Conservation (phyloP, 2,797 vertebrate species). For the Monodelphis domestica region DNA sequence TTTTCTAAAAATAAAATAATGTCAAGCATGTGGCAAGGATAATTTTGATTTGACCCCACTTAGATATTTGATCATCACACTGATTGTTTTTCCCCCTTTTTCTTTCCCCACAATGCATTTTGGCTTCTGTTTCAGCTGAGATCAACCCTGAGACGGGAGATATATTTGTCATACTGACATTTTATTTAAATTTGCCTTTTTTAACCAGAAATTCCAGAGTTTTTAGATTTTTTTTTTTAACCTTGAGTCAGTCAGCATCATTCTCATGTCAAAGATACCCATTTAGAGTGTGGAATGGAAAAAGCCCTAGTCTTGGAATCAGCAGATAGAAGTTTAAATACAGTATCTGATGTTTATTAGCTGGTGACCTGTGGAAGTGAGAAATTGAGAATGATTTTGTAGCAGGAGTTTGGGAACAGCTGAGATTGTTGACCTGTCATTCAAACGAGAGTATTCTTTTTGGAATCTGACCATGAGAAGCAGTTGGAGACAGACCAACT, state of each 20-base stretch:
- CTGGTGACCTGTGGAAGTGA: too few species aligned
- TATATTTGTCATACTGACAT: not conserved
- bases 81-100: not conserved
- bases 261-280: constrained; percentile 15
- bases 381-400: too few species aligned
- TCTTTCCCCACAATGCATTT: constrained; percentile 33
- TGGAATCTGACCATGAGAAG: too few species aligned
- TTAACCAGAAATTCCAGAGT: not conserved
- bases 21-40: not conserved
- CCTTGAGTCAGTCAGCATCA: constrained; percentile 18
- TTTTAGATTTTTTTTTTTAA: constrained; percentile 6
- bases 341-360: not conserved
- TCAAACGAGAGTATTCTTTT: too few species aligned
- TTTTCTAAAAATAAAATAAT: constrained; percentile 45
- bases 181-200: constrained; percentile 19
- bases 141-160: constrained; percentile 10
- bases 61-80: not conserved
- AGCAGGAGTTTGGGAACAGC: too few species aligned
- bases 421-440: too few species aligned
- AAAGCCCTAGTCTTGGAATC: not conserved
- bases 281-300: not conserved
- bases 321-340: not conserved
- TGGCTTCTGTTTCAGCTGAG: not conserved
- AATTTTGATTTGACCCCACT: constrained; percentile 13
- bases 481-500: too few species aligned